Conservation (phyloP, 2,113 vertebrate species). For the Chiloscyllium plagiosum region DNA sequence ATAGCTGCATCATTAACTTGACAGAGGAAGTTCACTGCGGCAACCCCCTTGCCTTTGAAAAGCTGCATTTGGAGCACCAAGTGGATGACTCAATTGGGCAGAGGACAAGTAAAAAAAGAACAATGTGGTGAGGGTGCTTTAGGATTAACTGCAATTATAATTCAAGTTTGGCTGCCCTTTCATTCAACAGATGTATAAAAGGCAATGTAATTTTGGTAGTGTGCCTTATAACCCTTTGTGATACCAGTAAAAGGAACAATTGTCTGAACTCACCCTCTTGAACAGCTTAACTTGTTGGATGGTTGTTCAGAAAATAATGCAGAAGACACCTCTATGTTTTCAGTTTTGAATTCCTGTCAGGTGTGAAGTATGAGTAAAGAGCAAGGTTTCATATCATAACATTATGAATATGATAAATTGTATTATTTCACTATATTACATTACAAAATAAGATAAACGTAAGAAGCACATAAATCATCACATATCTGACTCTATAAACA, state of each 20-base stretch:
- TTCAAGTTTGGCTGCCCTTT: slow-evolving; percentile 6
- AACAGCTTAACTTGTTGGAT: too few species aligned
- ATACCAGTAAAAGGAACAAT: neutral
- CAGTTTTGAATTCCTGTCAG: neutral
- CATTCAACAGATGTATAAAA: slow-evolving; percentile 8
- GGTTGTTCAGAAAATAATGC: neutral
- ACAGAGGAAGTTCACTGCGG: neutral
- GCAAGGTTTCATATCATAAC: neutral
- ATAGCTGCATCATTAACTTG: neutral
- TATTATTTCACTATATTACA: too few species aligned
- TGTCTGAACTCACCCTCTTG: neutral
- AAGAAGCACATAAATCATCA: neutral
- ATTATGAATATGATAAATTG: too few species aligned
- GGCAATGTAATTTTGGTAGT: neutral
- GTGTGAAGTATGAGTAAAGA: neutral
- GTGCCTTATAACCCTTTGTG: neutral
- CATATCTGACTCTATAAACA: neutral
- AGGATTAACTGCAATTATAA: slow-evolving; percentile 23
- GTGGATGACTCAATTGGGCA: slow-evolving; percentile 1
- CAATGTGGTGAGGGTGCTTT: neutral
- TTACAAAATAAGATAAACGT: too few species aligned
- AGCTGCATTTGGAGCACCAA: neutral
- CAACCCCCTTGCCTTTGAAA: neutral
- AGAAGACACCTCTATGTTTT: neutral
- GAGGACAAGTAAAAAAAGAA: slow-evolving; percentile 6